Conservation (phyloP, 1,140 invertebrate genomes). For the Drosophila pandora region DNA sequence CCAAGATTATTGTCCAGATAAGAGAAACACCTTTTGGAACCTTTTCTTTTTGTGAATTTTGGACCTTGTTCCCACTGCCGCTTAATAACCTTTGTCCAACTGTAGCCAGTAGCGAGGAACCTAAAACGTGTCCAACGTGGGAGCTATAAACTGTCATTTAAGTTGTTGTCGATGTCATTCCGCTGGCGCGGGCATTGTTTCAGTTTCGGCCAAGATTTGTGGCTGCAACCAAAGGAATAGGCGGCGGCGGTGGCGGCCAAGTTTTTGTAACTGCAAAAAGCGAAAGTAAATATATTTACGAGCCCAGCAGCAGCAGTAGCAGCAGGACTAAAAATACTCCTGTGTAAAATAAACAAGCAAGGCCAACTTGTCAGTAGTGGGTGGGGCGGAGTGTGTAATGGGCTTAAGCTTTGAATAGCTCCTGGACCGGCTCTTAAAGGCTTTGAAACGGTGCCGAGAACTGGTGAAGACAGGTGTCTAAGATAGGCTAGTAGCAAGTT, state of each 20-base stretch:
- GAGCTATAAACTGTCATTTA: conserved; percentile 81
- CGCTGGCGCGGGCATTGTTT: conserved; percentile 36
- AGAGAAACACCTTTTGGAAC: background rate
- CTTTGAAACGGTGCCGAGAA: conserved; percentile 8
- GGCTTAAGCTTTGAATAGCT: conserved; percentile 32
- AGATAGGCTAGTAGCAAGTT: too few species aligned
- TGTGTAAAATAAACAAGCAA: conserved; percentile 73
- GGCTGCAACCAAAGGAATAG: conserved; percentile 50
- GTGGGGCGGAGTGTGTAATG: conserved; percentile 26
- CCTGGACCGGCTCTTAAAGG: conserved; percentile 23
- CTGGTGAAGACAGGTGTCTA: too few species aligned
- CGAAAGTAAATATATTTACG: conserved; percentile 81
- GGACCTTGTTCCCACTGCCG: conserved; percentile 26
- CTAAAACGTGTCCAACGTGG: conserved; percentile 67
- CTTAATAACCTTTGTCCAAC: conserved; percentile 75
- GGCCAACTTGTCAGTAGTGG: conserved; percentile 24
- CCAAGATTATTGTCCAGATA: too few species aligned
- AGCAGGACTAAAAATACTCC: conserved; percentile 65
- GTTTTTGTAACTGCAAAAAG: conserved; percentile 60
- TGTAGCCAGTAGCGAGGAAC: conserved; percentile 11
- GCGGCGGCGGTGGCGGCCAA: conserved; percentile 30
- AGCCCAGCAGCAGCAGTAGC: conserved; percentile 34
- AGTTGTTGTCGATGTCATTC: conserved; percentile 81
- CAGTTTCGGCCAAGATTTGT: conserved; percentile 71
- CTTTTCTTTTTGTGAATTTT: conserved; percentile 14